Conservation (phyloP, 2,888 invertebrate genomes). For the Caenorhabditis parvicauda region DNA sequence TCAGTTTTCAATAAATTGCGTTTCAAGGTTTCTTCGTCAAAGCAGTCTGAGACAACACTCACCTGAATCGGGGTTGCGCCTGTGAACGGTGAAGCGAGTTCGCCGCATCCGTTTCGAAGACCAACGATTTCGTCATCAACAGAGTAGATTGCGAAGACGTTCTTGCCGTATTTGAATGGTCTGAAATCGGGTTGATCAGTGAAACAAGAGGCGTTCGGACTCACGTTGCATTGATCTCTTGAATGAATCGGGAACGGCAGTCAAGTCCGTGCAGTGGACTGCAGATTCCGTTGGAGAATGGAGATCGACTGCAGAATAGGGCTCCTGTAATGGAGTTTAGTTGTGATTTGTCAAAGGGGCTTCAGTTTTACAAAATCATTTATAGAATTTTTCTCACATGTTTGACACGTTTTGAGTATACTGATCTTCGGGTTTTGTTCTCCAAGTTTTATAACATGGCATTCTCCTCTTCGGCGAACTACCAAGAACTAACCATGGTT, state of each 20-base stretch:
- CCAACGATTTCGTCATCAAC: conserved; percentile 26
- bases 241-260: conserved; percentile 22
- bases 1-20: too few relatives aligned
- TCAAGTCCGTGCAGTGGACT: conserved; percentile 20
- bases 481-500: conserved; percentile 11
- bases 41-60: too few relatives aligned
- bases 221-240: conserved; percentile 26
- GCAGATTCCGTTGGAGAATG: conserved; percentile 21
- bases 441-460: too few relatives aligned
- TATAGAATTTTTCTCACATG: too few relatives aligned
- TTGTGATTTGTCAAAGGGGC: background rate
- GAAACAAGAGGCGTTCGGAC: background rate
- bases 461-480: too few relatives aligned
- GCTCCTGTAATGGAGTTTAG: conserved; percentile 1
- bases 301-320: conserved; percentile 13
- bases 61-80: conserved; percentile 22
- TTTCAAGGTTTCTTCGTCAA: too few relatives aligned
- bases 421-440: too few relatives aligned
- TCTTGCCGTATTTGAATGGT: conserved; percentile 27
- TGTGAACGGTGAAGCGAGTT: conserved; percentile 18
- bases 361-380: too few relatives aligned
- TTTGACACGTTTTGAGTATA: too few relatives aligned
- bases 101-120: conserved; percentile 18
- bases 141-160: conserved; percentile 30
- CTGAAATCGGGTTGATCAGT: conserved; percentile 6